Evolutionary conservation across 2,113 vertebrate species (phyloP).

Genomic region (Sialia sialis): DNA sequence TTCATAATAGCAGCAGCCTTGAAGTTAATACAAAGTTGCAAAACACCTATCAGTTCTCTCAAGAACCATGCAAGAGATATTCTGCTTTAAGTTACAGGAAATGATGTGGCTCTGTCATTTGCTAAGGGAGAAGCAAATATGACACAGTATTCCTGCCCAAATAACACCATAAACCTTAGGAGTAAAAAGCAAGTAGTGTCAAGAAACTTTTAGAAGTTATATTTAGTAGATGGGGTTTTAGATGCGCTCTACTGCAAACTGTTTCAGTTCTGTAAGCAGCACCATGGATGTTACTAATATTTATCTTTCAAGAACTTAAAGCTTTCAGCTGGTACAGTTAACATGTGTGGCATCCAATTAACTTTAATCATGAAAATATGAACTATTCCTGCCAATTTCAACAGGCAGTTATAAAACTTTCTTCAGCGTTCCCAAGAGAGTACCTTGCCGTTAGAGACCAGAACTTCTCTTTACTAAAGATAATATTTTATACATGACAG

Average conservation of each 20-base stretch:
- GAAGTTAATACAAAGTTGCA: neutral
- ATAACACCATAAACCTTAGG: neutral
- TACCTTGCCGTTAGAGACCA: neutral
- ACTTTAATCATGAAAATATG: neutral
- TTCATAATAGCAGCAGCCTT: neutral
- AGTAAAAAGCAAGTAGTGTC: neutral
- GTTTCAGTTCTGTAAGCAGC: neutral
- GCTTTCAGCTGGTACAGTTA: neutral
- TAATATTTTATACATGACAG: rapidly evolving
- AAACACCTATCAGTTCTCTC: neutral
- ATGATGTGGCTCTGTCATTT: neutral
- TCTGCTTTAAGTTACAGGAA: neutral
- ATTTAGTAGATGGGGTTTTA: neutral
- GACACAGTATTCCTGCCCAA: neutral
- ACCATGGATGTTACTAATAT: neutral
- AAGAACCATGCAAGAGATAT: neutral
- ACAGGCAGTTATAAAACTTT: neutral
- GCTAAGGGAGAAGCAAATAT: neutral
- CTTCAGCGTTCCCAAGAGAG: neutral
- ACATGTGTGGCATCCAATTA: neutral
- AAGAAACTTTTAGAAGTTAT: neutral
- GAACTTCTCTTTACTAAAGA: neutral
- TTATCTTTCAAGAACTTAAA: neutral
- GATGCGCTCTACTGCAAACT: neutral
- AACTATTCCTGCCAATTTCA: neutral